phyloP scores from a whole-genome alignment of 2,888 invertebrate genomes.

The Rhopalosiphum nymphaeae region DNA sequence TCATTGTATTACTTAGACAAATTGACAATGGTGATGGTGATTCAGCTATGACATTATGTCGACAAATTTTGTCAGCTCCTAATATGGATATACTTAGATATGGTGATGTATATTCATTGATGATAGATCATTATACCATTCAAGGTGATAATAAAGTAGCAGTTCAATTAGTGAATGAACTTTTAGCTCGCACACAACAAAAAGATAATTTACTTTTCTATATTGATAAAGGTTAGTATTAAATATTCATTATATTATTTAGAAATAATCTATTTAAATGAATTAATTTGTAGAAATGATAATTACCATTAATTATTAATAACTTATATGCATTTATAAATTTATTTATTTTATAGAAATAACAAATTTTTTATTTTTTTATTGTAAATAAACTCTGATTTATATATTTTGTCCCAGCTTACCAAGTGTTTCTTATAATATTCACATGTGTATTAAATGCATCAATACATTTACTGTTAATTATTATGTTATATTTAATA shows the following conservation, averaged over 20 bases:
- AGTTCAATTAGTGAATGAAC: constrained; percentile 67
- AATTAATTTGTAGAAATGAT: neutral
- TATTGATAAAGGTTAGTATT: constrained; percentile 68
- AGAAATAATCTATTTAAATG: neutral
- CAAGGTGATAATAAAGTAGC: constrained; percentile 68
- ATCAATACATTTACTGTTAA: no score
- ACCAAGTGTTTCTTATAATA: neutral
- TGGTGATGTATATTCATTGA: constrained; percentile 75
- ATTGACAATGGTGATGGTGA: constrained; percentile 75
- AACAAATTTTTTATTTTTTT: neutral
- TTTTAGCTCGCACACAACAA: constrained; percentile 65
- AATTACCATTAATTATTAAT: neutral
- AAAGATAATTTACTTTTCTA: constrained; percentile 68
- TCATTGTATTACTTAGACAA: constrained; percentile 70
- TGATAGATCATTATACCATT: constrained; percentile 72
- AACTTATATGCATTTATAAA: neutral
- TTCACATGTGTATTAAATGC: no score
- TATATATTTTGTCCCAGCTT: neutral
- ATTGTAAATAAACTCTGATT: neutral
- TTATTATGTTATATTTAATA: no score
- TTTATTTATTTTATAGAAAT: neutral
- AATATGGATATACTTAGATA: constrained; percentile 72
- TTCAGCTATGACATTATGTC: constrained; percentile 74
- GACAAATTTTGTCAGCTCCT: constrained; percentile 73
- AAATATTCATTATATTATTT: neutral